phyloP scores from a whole-genome alignment of 2,797 vertebrate species.

The Phaenicophaeus curvirostris region DNA sequence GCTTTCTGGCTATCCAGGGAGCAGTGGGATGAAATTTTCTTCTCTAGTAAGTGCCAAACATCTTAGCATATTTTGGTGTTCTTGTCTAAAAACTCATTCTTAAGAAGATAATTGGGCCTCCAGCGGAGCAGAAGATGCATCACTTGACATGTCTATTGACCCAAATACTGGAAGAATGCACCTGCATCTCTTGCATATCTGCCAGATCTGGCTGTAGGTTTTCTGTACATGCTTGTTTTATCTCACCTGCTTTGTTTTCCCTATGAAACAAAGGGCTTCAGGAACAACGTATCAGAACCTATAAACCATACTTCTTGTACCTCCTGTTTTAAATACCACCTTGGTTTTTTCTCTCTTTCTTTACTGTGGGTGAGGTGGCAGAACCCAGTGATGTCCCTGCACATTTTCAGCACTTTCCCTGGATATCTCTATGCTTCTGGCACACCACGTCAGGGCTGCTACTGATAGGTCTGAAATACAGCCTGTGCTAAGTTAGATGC shows the following conservation, averaged over 20 bases:
- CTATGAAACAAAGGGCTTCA: neutral
- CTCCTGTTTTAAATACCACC: neutral
- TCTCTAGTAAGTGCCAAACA: neutral
- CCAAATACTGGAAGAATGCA: neutral
- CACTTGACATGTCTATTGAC: neutral
- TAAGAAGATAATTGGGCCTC: neutral
- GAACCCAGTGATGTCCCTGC: neutral
- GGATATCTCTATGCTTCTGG: neutral
- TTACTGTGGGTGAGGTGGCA: neutral
- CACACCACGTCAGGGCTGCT: fast-evolving
- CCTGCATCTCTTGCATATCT: neutral
- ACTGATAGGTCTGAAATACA: neutral
- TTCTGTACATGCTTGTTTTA: neutral
- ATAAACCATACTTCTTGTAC: neutral
- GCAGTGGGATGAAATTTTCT: neutral
- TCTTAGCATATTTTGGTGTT: neutral
- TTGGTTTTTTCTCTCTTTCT: neutral
- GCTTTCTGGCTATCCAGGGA: neutral
- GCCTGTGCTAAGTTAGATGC: neutral
- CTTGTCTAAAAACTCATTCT: neutral
- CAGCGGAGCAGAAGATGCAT: neutral
- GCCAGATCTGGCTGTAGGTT: neutral
- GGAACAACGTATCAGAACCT: neutral
- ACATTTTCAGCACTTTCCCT: neutral
- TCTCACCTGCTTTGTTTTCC: neutral